phyloP scores from a whole-genome alignment of 2,797 vertebrate species.

The Crocidura indochinensis region DNA sequence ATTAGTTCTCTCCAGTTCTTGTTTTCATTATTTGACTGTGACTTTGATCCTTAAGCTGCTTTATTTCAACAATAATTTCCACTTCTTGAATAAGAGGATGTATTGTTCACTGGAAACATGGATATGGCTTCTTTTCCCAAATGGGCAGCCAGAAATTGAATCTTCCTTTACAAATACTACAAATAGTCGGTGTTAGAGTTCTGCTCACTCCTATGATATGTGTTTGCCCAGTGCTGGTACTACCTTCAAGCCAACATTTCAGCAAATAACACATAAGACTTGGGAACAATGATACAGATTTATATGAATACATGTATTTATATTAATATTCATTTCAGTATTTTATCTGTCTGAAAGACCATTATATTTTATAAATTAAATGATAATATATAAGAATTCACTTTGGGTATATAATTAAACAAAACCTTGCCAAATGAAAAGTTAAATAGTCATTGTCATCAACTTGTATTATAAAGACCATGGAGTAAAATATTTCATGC shows the following conservation, averaged over 20 bases:
- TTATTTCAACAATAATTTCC: slow-evolving; percentile 58
- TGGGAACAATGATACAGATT: background rate
- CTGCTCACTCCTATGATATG: background rate
- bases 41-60: slow-evolving; percentile 43
- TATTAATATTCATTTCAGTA: slow-evolving; percentile 65
- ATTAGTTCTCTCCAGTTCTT: background rate
- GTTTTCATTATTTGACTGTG: slow-evolving; percentile 19
- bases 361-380: slow-evolving; percentile 62
- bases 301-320: slow-evolving; percentile 57
- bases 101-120: background rate
- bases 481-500: background rate
- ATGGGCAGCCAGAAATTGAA: background rate
- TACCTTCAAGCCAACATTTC: slow-evolving; percentile 14
- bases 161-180: background rate
- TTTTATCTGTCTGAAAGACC: slow-evolving; percentile 55
- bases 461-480: slow-evolving; percentile 12
- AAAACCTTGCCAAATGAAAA: slow-evolving; percentile 57
- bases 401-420: slow-evolving; percentile 61
- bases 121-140: background rate
- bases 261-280: slow-evolving; percentile 14
- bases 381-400: slow-evolving; percentile 1
- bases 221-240: background rate
- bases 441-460: background rate
- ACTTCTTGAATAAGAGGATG: background rate
- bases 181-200: background rate